Base-by-base conservation (phyloP, 2,888 invertebrate species). In the Latrodectus hesperus region DNA sequence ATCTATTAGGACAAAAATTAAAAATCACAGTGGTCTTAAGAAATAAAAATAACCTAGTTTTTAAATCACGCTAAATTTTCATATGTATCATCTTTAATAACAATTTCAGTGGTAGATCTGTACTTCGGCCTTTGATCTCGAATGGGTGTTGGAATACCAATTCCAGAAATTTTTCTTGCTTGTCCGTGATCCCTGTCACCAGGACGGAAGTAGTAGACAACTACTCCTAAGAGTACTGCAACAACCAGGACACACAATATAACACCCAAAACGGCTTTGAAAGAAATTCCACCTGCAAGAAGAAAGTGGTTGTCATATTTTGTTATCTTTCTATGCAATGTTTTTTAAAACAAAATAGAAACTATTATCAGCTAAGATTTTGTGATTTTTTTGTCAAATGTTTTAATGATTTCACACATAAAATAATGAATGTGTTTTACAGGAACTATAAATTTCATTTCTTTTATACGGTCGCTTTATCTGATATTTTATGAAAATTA, bases 161-260 rank as follows among this genome's bases (percentile, higher is more conserved):
- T 53, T 12, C 67, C 68, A 3, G 82, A 75, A 17, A 26, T 4
- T n/a, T 75, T 75, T 26, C 74, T 82, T 2, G 65, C 52, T 6
- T 67, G 67, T 9, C 68, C 75, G 9, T 55, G 65, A n/a, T 64
- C 53, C 38, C 55, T 74, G 14, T 82, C 68, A 4, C 38, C 68
- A 22, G 74, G 26, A 38, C 17, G 52, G 53, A 77, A 77, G 17
- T 84, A 67, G 38, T 84, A 71, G 0, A 26, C 17, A 12, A 84
- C 14, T 12, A 73, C 67, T 14, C 72, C 65, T 0, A 52, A 38
- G 1, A 77, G 53, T 53, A 22, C 38, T 9, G 65, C 65, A 12
- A 84, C 73, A 5, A 84, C 10, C 12, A 84, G 53, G 14, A 78
- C 64, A n/a, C 84, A 77, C n/a, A 78, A 17, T 16, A 84, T 77